Evolutionary conservation across 2,113 vertebrate genomes (phyloP).

Genomic region (Pseudopodoces humilis): DNA sequence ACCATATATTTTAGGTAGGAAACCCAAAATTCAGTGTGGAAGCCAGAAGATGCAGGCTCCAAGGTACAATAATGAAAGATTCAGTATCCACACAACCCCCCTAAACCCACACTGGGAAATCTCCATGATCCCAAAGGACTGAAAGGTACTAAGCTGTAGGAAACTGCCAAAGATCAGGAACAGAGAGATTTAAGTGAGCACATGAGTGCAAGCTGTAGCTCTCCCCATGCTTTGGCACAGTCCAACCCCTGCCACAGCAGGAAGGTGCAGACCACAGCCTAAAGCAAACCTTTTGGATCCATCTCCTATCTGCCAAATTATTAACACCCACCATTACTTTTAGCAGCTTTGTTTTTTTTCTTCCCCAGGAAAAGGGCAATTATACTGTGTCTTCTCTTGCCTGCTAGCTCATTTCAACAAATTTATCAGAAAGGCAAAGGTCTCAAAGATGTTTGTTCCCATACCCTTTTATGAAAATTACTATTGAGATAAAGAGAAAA

Average conservation of each 20-base stretch:
- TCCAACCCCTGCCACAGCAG: not conserved
- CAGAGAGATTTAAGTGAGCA: not conserved
- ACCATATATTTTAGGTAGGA: conserved; percentile 26
- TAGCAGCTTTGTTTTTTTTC: not conserved
- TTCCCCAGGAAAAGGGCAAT: not conserved
- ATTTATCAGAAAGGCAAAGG: not conserved
- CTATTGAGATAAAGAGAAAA: not conserved
- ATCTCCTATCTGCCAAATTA: not conserved
- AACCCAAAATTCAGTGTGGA: conserved; percentile 35
- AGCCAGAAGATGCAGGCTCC: conserved; percentile 30
- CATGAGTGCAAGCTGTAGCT: not conserved
- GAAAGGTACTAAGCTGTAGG: not conserved
- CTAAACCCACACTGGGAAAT: not conserved
- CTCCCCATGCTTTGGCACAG: not conserved
- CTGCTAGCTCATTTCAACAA: not conserved
- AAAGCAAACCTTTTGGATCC: not conserved
- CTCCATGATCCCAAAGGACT: not conserved
- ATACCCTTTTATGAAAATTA: not conserved
- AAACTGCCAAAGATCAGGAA: not conserved
- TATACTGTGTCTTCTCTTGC: not conserved
- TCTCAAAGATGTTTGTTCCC: not conserved
- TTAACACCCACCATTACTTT: not conserved
- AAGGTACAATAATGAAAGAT: conserved; percentile 12
- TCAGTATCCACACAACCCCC: not conserved
- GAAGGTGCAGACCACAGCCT: not conserved